Evolutionary conservation across 64 coral and sea anemone species (phyloP).

Genomic region (Dendronephthya gigantea): DNA sequence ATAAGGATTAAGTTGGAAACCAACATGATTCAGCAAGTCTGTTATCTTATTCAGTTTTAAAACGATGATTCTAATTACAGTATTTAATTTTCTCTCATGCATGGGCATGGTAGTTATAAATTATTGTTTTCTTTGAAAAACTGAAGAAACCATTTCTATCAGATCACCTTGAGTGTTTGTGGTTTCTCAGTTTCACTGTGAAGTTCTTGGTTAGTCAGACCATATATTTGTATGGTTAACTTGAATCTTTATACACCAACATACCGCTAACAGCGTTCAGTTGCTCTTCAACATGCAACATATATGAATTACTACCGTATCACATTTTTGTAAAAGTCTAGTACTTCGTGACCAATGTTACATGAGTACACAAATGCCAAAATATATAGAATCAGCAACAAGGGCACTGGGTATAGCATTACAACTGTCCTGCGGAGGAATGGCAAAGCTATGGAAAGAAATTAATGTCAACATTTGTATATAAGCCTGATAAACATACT

Average conservation of each 20-base stretch:
- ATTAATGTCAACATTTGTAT: background rate
- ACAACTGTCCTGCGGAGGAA: constrained; percentile 1
- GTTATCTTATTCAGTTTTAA: too few species aligned
- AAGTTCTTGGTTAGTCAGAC: background rate
- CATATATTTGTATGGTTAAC: background rate
- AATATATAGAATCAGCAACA: background rate
- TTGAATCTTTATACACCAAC: too few species aligned
- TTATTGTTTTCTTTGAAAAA: too few species aligned
- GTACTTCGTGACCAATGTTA: constrained; percentile 5
- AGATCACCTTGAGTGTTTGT: too few species aligned
- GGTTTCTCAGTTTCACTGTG: too few species aligned
- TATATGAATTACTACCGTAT: background rate
- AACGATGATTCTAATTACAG: too few species aligned
- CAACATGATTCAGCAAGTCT: too few species aligned
- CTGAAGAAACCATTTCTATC: too few species aligned
- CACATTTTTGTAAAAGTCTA: constrained; percentile 16
- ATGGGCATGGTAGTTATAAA: too few species aligned
- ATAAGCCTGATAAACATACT: background rate
- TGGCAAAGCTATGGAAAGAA: background rate
- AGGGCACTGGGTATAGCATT: background rate
- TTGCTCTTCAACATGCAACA: background rate
- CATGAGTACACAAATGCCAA: constrained; percentile 5
- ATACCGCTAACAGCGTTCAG: background rate
- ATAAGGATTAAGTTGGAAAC: too few species aligned
- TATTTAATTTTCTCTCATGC: too few species aligned